Base-by-base conservation (phyloP, 2,113 vertebrate genomes). In the Oxygymnocypris stewartii region DNA sequence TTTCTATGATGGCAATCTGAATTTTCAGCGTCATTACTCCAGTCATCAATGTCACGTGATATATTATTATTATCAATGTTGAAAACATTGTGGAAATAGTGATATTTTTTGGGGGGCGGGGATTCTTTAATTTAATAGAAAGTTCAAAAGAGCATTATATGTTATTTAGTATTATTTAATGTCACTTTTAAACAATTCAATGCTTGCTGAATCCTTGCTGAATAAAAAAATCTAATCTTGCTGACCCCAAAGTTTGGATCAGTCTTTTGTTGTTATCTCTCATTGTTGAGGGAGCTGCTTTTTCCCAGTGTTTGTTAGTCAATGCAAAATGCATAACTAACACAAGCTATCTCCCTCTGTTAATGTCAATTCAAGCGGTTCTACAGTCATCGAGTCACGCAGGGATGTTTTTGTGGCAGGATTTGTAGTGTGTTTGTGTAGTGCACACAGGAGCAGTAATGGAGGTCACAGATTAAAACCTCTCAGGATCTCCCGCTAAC, bases 351-450 rank as follows among this genome's bases (percentile, higher is more conserved):
- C n/a, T n/a, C n/a, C n/a, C n/a, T n/a, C 28, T 6, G 44, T 54
- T 31, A 49, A 51, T 35, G 75, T 78, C 75, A 31, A 35, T 54
- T 59, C 11, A 23, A 12, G 71, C 4, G 23, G 20, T 74, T 74
- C 37, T 74, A 13, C 18, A 57, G 11, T 42, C 2, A 37, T 1
- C 16, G 57, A 80, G 23, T 20, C 78, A 63, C 35, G 23, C 31
- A 7, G 35, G 20, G 10, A 40, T 40, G 35, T 42, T 40, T 79
- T 54, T 31, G 16, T 77, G 75, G 2, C 51, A 57, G 49, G 35
- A 54, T 54, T 78, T 78, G 74, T 42, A 7, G n/a, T 4, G 10
- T 51, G 76, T 78, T 78, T 78, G 76, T 78, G 25, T 78, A 35
- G 28, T 3, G 11, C 78, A 8, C 51, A 40, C 35, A n/a, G 78